Conservation (phyloP, 2,797 vertebrate species). For the Microcaecilia unicolor region DNA sequence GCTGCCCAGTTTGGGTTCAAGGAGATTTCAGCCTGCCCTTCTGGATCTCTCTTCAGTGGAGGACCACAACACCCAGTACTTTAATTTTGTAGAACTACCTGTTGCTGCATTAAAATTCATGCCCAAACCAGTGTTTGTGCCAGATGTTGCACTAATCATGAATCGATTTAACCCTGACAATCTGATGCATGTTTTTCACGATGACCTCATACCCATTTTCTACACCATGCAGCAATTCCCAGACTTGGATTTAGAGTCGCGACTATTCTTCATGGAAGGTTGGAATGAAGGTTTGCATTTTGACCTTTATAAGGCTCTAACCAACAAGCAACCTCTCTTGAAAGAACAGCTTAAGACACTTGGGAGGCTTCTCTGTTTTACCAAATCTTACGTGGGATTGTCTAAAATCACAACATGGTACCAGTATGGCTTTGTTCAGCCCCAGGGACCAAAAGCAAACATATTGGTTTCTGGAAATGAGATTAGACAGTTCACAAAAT, state of each 20-base stretch:
- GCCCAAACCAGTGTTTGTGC: constrained; percentile 92
- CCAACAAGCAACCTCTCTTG: constrained; percentile 85
- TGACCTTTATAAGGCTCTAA: constrained; percentile 85
- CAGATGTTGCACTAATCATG: constrained; percentile 81
- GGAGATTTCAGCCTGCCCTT: constrained; percentile 90
- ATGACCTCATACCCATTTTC: constrained; percentile 87
- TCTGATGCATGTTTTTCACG: constrained; percentile 95
- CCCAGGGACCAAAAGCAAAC: constrained; percentile 94
- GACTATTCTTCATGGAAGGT: constrained; percentile 95
- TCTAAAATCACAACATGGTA: constrained; percentile 98
- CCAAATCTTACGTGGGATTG: constrained; percentile 85
- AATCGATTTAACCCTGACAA: constrained; percentile 97
- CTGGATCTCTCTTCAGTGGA: constrained; percentile 92
- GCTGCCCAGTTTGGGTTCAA: constrained; percentile 87
- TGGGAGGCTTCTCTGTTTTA: constrained; percentile 91
- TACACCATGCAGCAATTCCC: constrained; percentile 94
- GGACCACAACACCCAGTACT: constrained; percentile 96
- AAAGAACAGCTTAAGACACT: constrained; percentile 82
- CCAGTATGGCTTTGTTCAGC: constrained; percentile 94
- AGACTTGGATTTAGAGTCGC: constrained; percentile 73
- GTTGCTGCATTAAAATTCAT: constrained; percentile 82
- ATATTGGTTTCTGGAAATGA: constrained; percentile 89
- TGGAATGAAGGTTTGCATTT: constrained; percentile 87
- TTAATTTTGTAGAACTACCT: constrained; percentile 93
- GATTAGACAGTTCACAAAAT: constrained; percentile 79